Evolutionary conservation across 2,113 vertebrate species (phyloP).

Genomic region (Jacana jacana): DNA sequence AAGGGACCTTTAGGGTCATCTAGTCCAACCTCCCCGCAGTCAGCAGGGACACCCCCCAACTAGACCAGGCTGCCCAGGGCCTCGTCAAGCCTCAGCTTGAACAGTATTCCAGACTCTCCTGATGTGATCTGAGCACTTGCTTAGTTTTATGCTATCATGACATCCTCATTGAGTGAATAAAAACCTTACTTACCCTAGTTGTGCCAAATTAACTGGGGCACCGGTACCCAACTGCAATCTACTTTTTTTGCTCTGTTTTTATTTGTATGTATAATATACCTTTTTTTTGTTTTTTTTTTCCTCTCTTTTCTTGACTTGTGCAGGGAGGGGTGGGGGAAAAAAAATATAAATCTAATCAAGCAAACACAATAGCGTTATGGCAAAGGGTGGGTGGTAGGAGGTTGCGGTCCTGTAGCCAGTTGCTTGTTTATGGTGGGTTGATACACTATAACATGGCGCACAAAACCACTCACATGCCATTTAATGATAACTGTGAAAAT

Average conservation of each 20-base stretch:
- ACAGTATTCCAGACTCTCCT: neutral
- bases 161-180: neutral
- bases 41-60: too few species aligned
- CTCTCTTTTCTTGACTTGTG: neutral
- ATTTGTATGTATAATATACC: neutral
- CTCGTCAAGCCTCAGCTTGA: too few species aligned
- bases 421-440: slow-evolving; percentile 30
- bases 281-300: neutral
- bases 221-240: neutral
- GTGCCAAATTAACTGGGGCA: accelerated
- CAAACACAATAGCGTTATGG: neutral
- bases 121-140: neutral
- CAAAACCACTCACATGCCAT: slow-evolving; percentile 36
- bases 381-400: neutral
- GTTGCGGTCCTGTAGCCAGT: slow-evolving; percentile 14
- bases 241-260: neutral
- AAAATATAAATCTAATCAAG: neutral
- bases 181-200: neutral
- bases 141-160: neutral
- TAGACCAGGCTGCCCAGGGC: too few species aligned
- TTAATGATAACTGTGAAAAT: slow-evolving; percentile 61
- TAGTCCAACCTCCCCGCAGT: too few species aligned
- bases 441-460: slow-evolving; percentile 24
- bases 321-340: neutral
- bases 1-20: too few species aligned